phyloP scores from a whole-genome alignment of 2,888 invertebrate species.

The Eupithecia inturbata region DNA sequence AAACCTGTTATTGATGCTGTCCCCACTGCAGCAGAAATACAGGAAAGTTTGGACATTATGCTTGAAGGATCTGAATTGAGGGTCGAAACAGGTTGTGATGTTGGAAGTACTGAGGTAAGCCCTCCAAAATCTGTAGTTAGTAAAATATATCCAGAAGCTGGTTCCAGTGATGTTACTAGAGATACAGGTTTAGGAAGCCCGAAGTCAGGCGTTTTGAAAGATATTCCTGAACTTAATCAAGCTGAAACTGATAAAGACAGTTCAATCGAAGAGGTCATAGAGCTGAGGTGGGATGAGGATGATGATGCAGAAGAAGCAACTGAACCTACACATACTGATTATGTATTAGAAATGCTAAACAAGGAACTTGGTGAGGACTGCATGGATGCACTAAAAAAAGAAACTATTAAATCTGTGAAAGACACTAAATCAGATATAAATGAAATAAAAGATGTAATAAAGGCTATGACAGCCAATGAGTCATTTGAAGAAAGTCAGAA shows the following conservation, averaged over 20 bases:
- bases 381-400: too few relatives aligned
- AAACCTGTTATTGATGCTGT: not conserved
- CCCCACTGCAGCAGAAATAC: not conserved
- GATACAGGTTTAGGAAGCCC: not conserved
- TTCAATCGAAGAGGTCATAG: constrained; percentile 19
- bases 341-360: constrained; percentile 14
- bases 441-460: not conserved
- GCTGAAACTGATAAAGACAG: constrained; percentile 15
- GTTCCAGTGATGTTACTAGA: not conserved
- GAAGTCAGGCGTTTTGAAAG: not conserved
- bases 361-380: constrained; percentile 3
- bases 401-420: not conserved
- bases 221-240: not conserved
- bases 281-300: constrained; percentile 34
- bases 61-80: not conserved
- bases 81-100: not conserved
- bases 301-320: constrained; percentile 9
- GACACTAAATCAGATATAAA: not conserved
- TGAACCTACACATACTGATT: constrained; percentile 8
- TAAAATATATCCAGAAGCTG: not conserved
- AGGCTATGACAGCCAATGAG: not conserved
- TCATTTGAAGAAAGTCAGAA: constrained; percentile 11
- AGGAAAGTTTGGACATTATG: not conserved
- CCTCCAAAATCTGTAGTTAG: not conserved
- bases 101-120: not conserved